Base-by-base conservation (phyloP, 2,113 vertebrate genomes). In the Chrysemys picta region DNA sequence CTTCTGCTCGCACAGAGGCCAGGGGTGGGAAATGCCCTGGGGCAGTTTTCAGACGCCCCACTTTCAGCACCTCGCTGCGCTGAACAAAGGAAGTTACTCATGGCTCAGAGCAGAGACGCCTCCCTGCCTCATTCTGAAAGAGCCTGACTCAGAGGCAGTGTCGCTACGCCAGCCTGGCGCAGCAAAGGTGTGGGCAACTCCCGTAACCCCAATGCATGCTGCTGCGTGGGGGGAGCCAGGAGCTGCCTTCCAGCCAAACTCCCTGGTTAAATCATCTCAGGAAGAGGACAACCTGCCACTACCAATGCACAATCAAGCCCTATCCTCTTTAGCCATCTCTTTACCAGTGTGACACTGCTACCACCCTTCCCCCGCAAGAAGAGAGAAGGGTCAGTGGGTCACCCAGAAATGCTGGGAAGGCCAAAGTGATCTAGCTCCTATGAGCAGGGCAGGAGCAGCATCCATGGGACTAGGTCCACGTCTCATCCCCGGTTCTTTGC, bases 1-100 rank as follows among this genome's bases (percentile, higher is more conserved):
- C 27, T 79, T 49, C 54, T 47, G 4, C 54, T 54, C 53, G 2
- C 0, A 5, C 7, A 0, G 38, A 49, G 14, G 10, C 5, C 3
- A 10, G 11, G 69, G 8, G 65, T 22, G 25, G 14, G 35, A 52
- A 80, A 45, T 38, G 62, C 24, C 49, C 25, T 35, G 1, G 2
- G 0, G 0, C 7, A 1, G 0, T 45, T 59, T 38, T 31, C n/a
- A 57, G 45, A 2, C 29, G 42, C 27, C 86, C 81, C 72, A 42
- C 56, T 1, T 1, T 7, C 35, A 38, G 65, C 17, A 38, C 31
- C 62, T 35, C 31, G 16, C 62, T 65, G 62, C 7, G 4, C 62
- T 69, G 62, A 35, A n/a, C 35, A 9, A n/a, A n/a, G 35, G 62
- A 69, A 69, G 7, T n/a, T 69, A 69, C 62, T 69, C 14, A n/a